A percentile compares a stretch with the other conserved stretches of the same genome.
Evolutionary conservation across 2,888 invertebrate species (phyloP).

Genomic region (Platycheirus albimanus): DNA sequence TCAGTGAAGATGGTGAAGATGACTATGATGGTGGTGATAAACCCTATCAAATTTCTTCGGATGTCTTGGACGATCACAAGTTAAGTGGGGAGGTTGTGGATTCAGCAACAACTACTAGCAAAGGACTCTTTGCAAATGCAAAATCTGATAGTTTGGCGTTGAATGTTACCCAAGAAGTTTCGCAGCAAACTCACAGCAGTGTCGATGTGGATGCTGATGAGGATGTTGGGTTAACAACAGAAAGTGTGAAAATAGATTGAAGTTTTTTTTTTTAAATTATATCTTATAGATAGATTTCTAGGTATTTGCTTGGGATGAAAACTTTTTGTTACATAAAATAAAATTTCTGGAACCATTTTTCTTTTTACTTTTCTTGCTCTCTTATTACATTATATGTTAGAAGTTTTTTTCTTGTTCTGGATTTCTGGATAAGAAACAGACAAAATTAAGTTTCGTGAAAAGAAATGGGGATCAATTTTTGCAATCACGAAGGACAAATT

Average conservation of each 20-base stretch:
- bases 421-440: too few species aligned
- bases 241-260: not conserved
- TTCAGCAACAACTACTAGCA: not conserved
- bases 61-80: not conserved
- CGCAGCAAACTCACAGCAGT: not conserved
- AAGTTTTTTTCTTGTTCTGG: too few species aligned
- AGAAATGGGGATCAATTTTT: too few species aligned
- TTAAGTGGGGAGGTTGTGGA: constrained; percentile 15
- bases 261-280: too few species aligned
- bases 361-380: too few species aligned
- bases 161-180: not conserved
- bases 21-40: not conserved
- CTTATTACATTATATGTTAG: too few species aligned
- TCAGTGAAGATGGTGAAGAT: not conserved
- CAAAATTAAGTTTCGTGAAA: too few species aligned
- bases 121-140: not conserved
- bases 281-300: too few species aligned
- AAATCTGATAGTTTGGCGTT: constrained; percentile 1
- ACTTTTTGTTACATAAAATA: too few species aligned
- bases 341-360: too few species aligned
- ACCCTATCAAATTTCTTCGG: not conserved
- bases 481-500: too few species aligned
- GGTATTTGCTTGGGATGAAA: too few species aligned
- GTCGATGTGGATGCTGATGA: not conserved
- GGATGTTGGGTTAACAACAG: constrained; percentile 5